phyloP scores from a whole-genome alignment of 37 sponge, comb jelly and placozoan genomes.

The Spongilla lacustris region DNA sequence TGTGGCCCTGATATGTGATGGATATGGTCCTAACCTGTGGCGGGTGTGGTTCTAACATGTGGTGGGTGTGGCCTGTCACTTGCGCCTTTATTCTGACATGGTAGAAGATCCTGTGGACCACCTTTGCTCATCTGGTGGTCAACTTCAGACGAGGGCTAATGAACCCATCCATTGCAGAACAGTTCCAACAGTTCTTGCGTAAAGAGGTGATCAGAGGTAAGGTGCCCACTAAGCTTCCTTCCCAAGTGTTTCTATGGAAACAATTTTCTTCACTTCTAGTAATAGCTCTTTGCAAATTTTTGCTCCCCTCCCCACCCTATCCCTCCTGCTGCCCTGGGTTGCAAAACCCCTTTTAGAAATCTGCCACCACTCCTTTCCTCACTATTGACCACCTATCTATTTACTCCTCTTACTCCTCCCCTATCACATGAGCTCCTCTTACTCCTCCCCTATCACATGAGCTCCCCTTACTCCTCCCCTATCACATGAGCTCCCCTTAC shows the following conservation, averaged over 20 bases:
- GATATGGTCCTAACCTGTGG: too few species aligned
- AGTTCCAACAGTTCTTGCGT: constrained; percentile 48
- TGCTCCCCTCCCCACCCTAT: neutral
- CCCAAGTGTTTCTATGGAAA: neutral
- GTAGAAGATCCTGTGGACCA: constrained; percentile 61
- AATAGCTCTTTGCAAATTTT: neutral
- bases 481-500: too few species aligned
- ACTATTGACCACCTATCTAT: too few species aligned
- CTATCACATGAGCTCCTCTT: too few species aligned
- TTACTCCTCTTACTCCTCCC: too few species aligned
- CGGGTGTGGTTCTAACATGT: too few species aligned
- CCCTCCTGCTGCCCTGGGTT: neutral
- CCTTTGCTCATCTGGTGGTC: constrained; percentile 63
- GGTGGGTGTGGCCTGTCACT: neutral
- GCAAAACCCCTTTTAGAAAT: too few species aligned
- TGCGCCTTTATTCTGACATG: neutral
- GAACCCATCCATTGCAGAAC: constrained; percentile 16
- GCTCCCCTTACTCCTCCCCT: too few species aligned
- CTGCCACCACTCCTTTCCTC: too few species aligned
- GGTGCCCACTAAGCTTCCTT: neutral
- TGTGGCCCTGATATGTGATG: too few species aligned
- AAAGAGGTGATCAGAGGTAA: constrained; percentile 43
- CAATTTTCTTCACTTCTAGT: too few species aligned
- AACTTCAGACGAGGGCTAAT: constrained; percentile 58
- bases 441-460: too few species aligned